A percentile compares a stretch with the other conserved stretches of the same genome.
Evolutionary conservation across 2,888 invertebrate genomes (phyloP).

Genomic region (Gastrophysa polygoni): DNA sequence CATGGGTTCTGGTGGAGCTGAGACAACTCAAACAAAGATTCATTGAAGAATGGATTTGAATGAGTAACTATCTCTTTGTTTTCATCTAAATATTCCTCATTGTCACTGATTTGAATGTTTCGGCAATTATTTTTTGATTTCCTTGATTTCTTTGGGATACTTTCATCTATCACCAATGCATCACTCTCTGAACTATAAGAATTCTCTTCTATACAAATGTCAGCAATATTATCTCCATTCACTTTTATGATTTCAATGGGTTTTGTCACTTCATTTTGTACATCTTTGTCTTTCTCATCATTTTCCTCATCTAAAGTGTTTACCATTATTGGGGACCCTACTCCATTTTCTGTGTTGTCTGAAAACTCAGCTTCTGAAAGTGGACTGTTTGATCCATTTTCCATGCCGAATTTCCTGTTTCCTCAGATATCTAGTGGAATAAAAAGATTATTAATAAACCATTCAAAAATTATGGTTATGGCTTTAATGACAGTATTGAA

Average conservation of each 20-base stretch:
- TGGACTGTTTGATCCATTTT: conserved; percentile 54
- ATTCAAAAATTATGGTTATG: conserved; percentile 3
- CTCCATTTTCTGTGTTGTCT: conserved; percentile 49
- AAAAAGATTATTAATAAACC: conserved; percentile 9
- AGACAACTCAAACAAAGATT: conserved; percentile 55
- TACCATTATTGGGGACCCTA: conserved; percentile 50
- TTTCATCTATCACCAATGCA: conserved; percentile 56
- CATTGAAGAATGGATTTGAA: conserved; percentile 56
- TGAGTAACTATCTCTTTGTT: conserved; percentile 40
- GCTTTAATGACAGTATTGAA: conserved; percentile 5
- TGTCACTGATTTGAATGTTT: conserved; percentile 1
- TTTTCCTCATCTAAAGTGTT: conserved; percentile 50
- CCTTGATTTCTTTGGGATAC: conserved; percentile 41
- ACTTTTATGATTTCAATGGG: conserved; percentile 41
- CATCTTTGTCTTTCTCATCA: conserved; percentile 35
- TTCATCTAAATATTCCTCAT: conserved; percentile 25
- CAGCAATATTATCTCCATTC: conserved; percentile 48
- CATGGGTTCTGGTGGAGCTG: conserved; percentile 44
- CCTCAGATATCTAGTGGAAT: conserved; percentile 2
- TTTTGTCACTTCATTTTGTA: conserved; percentile 34
- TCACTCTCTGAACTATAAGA: conserved; percentile 56
- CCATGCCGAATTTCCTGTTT: conserved; percentile 50
- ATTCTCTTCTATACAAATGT: conserved; percentile 39
- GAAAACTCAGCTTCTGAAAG: conserved; percentile 41
- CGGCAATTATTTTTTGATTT: conserved; percentile 21